Base-by-base conservation (phyloP, 2,888 invertebrate genomes). In the Agonum fuliginosum region DNA sequence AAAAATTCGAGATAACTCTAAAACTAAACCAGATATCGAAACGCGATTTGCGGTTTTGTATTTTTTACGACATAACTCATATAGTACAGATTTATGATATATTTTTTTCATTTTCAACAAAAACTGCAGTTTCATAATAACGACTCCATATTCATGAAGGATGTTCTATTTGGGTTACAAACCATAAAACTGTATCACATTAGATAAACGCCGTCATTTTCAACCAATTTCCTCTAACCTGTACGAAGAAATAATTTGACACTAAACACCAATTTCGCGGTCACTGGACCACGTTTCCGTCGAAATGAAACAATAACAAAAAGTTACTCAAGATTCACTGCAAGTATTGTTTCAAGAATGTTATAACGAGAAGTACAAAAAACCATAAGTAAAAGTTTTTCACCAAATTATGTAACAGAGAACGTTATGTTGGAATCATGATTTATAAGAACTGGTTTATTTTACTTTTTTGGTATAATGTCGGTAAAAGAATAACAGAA, bases 211-310 rank as follows among this genome's bases (percentile, higher is more conserved):
- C n/a, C 22, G 12, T 48, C 24, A n/a, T 54, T 24, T 24, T 5
- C 14, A 43, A 20, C 22, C 54, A 54, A 54, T 54, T 54, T 54
- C 54, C 54, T 22, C n/a, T 12, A 2, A n/a, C 10, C 10, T 8
- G 6, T 24, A n/a, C 20, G 54, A 54, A 54, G 22, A 54, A 24
- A 20, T 54, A 54, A 54, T 54, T 54, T 54, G 24, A 54, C 54
- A 54, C 24, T 54, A 24, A 54, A 12, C 22, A 24, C 24, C 54
- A 54, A 54, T 54, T 54, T 54, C 24, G 3, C 54, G 54, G 54
- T 54, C 20, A 54, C n/a, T 54, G n/a, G 54, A 54, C 24, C 54
- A 54, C 22, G 4, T 24, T 54, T 54, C 54, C 54, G 54, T n/a
- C 20, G 4, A 22, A 54, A n/a, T 19, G 3, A 54, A 54, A 54